phyloP scores from a whole-genome alignment of 2,797 vertebrate species.

The Merluccius polli region DNA sequence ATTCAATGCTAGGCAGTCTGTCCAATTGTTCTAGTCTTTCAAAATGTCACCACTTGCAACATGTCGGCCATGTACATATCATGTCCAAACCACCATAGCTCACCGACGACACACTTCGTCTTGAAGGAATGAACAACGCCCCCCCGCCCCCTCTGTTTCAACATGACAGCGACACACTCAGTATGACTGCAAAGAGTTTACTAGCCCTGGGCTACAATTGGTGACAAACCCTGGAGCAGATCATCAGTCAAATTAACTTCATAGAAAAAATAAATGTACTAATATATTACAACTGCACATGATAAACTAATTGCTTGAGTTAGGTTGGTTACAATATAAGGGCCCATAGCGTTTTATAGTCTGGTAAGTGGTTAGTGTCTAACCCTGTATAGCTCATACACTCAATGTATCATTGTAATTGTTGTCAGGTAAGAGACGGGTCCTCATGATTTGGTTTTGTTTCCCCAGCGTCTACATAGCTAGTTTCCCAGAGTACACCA shows the following conservation, averaged over 20 bases:
- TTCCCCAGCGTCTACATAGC: slow-evolving; percentile 82
- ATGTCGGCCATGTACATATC: not conserved
- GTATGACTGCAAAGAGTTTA: not conserved
- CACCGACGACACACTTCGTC: no score
- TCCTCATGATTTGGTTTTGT: not conserved
- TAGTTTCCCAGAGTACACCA: slow-evolving; percentile 90
- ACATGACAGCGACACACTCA: not conserved
- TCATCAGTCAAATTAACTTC: not conserved
- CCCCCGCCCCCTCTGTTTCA: no score
- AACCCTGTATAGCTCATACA: no score
- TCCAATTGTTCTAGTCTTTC: no score
- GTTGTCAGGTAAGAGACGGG: not conserved
- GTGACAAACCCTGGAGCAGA: not conserved
- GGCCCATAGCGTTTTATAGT: no score
- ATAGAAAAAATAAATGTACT: not conserved
- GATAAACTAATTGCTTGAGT: not conserved
- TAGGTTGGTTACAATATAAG: no score
- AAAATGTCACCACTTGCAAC: no score
- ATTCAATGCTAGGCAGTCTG: no score
- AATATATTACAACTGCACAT: not conserved
- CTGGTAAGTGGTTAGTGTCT: no score
- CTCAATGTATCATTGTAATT: no score
- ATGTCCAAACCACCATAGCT: no score
- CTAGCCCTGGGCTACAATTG: not conserved
- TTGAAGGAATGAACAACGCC: no score